Percentiles rank a stretch among this genome's conserved stretches.
Evolutionary conservation across 2,797 vertebrate genomes (phyloP).

Genomic region (Tolypeutes matacus): DNA sequence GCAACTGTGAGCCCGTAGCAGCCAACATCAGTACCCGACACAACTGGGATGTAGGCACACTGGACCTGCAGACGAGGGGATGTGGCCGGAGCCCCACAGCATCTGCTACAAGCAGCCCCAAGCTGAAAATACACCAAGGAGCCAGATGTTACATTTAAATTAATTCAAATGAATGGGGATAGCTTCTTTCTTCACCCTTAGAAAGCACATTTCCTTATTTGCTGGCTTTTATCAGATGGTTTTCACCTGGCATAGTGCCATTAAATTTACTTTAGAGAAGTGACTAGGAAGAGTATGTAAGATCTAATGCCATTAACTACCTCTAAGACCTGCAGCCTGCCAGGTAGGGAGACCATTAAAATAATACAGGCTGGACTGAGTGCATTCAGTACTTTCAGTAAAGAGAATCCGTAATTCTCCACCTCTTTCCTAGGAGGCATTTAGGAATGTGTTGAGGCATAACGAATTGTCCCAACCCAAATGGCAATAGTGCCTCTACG

Average conservation of each 20-base stretch:
- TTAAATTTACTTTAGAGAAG: slow-evolving; percentile 22
- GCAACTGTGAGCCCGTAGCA: not conserved
- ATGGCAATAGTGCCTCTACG: not conserved
- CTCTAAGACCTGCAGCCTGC: not conserved
- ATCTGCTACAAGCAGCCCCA: not conserved
- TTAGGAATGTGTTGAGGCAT: not conserved
- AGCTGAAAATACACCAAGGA: not conserved
- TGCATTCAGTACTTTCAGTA: too few species aligned
- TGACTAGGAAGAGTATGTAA: slow-evolving; percentile 13
- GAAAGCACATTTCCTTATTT: not conserved
- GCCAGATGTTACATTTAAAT: not conserved
- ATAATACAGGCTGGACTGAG: not conserved
- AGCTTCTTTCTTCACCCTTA: not conserved
- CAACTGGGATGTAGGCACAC: not conserved
- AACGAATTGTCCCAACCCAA: not conserved
- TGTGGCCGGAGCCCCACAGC: not conserved
- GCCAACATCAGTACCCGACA: not conserved
- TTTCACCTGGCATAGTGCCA: not conserved
- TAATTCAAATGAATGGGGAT: not conserved
- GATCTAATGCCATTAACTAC: slow-evolving; percentile 24
- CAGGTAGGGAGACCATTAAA: not conserved
- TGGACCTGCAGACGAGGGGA: not conserved
- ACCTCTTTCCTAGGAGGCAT: not conserved
- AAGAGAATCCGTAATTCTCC: not conserved
- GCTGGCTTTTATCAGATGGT: slow-evolving; percentile 52